A percentile compares a stretch with the other conserved stretches of the same genome.
Evolutionary conservation across 2,113 vertebrate species (phyloP).

Genomic region (Nesogale talazaci): DNA sequence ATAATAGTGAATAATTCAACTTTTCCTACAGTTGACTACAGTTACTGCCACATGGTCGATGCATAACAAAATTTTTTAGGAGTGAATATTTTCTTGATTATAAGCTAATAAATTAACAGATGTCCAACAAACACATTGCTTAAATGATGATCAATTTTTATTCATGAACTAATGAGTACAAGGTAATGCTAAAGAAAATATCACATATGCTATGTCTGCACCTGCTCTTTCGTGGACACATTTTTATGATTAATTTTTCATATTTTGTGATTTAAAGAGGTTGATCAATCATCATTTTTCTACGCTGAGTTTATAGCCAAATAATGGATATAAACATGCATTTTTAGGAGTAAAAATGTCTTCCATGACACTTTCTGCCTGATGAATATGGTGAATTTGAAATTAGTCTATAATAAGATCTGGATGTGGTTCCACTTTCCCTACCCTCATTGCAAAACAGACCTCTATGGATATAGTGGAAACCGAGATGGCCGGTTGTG

Average conservation of each 20-base stretch:
- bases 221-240: background rate
- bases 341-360: background rate
- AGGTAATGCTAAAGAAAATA: background rate
- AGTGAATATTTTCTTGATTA: background rate
- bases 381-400: background rate
- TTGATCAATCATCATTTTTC: background rate
- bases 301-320: background rate
- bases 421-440: background rate
- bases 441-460: background rate
- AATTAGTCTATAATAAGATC: background rate
- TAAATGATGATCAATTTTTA: background rate
- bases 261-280: background rate
- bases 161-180: background rate
- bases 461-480: background rate
- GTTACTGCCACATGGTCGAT: background rate
- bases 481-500: background rate
- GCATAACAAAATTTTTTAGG: constrained; percentile 16
- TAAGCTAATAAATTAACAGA: background rate
- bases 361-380: background rate
- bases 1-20: background rate
- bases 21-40: background rate
- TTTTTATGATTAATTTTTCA: background rate
- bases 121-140: background rate
- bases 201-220: background rate
- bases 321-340: background rate